Evolutionary conservation across 2,888 invertebrate genomes (phyloP), one percentile per base, ranked within the genome.

Genomic region (Coleophora deauratella): DNA sequence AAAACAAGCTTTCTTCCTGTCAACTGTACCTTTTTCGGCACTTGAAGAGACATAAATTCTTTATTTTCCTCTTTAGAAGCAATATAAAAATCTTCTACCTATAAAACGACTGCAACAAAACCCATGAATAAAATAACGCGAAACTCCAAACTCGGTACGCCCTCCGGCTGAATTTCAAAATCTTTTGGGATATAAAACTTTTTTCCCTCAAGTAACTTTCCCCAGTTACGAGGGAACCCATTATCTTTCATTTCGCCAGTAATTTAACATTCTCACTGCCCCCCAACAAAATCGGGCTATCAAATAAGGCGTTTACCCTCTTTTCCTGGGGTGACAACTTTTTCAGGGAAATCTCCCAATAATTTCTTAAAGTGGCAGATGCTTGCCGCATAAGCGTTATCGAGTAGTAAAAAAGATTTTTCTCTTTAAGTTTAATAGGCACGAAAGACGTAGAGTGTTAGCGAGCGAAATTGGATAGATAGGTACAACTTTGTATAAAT

Each of bases 211-310:
- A 53, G 58, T 55, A 73, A 71, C 64, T 78, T 73, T 67, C 60
- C 67, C 65, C 68, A 60, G 68, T 67, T 72, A 71, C 73, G 72
- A 73, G 71, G 62, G 67, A 63, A 67, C 31, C 82, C 77, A 84
- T 84, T 85, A 84, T 84, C 84, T 84, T 82, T 82, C 80, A 84
- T 85, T 84, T 82, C 80, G 64, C 67, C 65, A 66, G 81, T 79
- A 82, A 84, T 84, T 84, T 84, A 81, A 80, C 82, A 82, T 81
- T 84, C 79, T 72, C 68, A 57, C 63, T 70, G 67, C 74, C 73
- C 81, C 67, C 60, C 66, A 56, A 55, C 68, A 74, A 72, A 79
- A 81, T 80, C 81, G 74, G 73, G 82, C 84, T 79, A 84, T 84
- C 81, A 81, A 81, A 78, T 72, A 71, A 72, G 71, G 65, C 64